Base-by-base conservation (phyloP, 2,113 vertebrate species). In the Nibea coibor region DNA sequence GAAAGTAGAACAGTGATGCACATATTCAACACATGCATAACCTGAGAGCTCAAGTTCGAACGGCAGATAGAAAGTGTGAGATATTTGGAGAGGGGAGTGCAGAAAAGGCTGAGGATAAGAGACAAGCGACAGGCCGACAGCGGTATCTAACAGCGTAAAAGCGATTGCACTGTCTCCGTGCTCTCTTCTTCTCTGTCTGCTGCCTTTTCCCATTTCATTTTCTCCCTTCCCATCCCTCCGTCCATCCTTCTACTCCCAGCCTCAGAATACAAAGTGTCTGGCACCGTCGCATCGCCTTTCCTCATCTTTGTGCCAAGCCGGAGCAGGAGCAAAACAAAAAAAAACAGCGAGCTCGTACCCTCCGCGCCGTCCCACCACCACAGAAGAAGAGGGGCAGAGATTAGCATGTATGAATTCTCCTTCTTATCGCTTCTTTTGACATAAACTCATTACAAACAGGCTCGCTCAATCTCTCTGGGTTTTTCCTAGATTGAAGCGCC, bases 231-330 rank as follows among this genome's bases (percentile, higher is more conserved):
- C 53, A 3, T 26, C 48, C 54, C 64, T 79, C 71, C 68, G 53
- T 82, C 63, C 75, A 72, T 69, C 71, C 59, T 63, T 74, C 59
- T 20, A 70, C 90, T 85, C 76, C 69, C 87, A 74, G 78, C 85
- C 86, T 88, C 81, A 63, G 90, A 85, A 88, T 78, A 91, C 91
- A 91, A 90, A 93, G 86, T 64, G 73, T 53, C 88, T 92, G 91
- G 92, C 90, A 89, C 69, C 78, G 24, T 88, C 67, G 3, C 81
- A 31, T 76, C 58, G 51, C 85, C 56, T 71, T 51, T 65, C 78
- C 78, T 77, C 84, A 54, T 72, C 61, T 31, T 4, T 0, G 82
- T 83, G 89, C 92, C 93, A 91, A 90, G 70, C 85, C 80, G 42
- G 79, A 62, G 84, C 77, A 69, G 8, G 76, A 83, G 80, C 88